Percentiles rank a stretch among this genome's conserved stretches.
These are phyloP conservation scores for Ictidomys tridecemlineatus DNA, from an alignment of 2,113 vertebrate species.

Conservation along the genomic window DNA sequence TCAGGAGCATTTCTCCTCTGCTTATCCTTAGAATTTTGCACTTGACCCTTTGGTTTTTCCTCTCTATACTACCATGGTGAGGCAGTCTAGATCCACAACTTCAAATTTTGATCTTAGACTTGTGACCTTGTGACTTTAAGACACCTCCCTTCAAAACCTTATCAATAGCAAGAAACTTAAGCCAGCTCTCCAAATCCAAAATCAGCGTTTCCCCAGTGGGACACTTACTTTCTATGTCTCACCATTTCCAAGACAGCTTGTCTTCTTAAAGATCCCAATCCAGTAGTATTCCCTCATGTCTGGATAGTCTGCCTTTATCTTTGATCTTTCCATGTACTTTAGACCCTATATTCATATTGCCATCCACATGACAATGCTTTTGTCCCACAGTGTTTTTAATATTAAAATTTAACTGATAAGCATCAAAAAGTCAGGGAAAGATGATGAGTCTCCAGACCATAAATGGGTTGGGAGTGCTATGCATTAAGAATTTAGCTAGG, in stretches of 20 bases:
- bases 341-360: background rate
- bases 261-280: background rate
- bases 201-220: fast-evolving
- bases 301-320: background rate
- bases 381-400: background rate
- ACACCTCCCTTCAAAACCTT: background rate
- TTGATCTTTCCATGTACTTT: background rate
- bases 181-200: background rate
- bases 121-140: background rate
- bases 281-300: background rate
- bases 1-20: background rate
- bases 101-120: background rate
- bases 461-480: background rate
- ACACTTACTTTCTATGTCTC: background rate
- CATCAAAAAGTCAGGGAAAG: conserved; percentile 38
- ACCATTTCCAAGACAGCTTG: background rate
- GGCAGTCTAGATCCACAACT: background rate
- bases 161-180: background rate
- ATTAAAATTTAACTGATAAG: background rate
- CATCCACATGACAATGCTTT: background rate
- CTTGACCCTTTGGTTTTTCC: background rate
- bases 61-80: background rate
- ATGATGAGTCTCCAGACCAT: background rate
- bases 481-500: background rate
- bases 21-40: background rate